Percentiles rank a stretch among this genome's conserved stretches.
Conservation (phyloP, 2,888 invertebrate genomes). For the Drosophila acutilabella region DNA sequence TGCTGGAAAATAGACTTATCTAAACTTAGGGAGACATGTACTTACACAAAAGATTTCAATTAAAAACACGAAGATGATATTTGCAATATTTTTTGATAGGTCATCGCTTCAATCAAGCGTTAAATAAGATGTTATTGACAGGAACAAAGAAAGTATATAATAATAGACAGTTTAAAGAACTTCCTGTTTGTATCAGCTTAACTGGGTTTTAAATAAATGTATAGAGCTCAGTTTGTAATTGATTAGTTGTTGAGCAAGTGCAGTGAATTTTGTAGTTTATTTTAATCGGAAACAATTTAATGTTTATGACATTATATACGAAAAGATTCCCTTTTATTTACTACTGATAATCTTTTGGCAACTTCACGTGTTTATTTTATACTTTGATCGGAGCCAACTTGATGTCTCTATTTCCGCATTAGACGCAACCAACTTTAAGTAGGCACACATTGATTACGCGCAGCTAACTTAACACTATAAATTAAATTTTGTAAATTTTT, state of each 20-base stretch:
- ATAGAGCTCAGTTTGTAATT: too few species aligned
- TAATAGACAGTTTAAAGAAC: neutral
- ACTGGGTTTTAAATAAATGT: too few species aligned
- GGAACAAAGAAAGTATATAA: constrained; percentile 3
- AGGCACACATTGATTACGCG: neutral
- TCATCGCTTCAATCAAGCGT: constrained; percentile 29
- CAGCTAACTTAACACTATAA: neutral
- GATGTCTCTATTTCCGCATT: neutral
- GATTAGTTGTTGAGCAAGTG: too few species aligned
- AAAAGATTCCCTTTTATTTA: too few species aligned
- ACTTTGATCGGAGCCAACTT: neutral
- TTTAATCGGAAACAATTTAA: too few species aligned
- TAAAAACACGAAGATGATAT: constrained; percentile 6
- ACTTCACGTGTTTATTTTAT: neutral
- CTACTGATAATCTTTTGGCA: too few species aligned
- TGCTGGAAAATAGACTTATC: too few species aligned
- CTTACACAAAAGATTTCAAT: neutral
- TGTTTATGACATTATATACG: too few species aligned
- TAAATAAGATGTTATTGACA: constrained; percentile 15
- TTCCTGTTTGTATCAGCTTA: constrained; percentile 5
- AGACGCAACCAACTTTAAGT: neutral
- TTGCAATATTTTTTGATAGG: neutral
- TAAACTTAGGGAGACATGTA: too few species aligned
- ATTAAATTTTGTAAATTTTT: too few species aligned
- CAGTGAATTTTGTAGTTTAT: too few species aligned